Base-by-base conservation (phyloP, 1,140 invertebrate genomes). In the Cataglyphis hispanica region DNA sequence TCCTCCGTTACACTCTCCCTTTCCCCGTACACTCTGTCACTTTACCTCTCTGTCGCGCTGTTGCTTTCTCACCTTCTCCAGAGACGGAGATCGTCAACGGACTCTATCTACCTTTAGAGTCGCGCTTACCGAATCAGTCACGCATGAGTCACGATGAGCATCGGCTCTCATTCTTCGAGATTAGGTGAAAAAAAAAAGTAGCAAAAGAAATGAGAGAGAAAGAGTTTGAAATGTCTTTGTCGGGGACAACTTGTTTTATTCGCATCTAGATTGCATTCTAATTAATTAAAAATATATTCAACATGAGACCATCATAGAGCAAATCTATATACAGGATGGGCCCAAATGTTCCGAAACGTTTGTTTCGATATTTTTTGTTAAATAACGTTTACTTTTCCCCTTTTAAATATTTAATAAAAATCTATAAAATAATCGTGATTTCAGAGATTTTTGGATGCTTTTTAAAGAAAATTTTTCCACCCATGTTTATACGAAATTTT, bases 71-170 rank as follows among this genome's bases (percentile, higher is more conserved):
- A 74, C 80, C 76, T 72, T 86, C 72, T 70, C 76, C 66, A 50
- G 46, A 50, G 46, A 46, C 66, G 81, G 34, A 63, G 61, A 64
- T 56, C 86, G 34, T 84, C 67, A 46, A 61, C 64, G 64, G 80
- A 66, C 61, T 86, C 25, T 8, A 40, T 83, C 78, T 63, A 53
- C 46, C 78, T 69, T 86, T 31, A 22, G 40, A 83, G 72, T 67
- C 63, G 61, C 63, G 72, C 85, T 87, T 89, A 86, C 87, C 86
- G 89, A 91, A 88, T 91, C 89, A 92, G 90, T 92, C 87, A 89
- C 86, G 89, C 90, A 87, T 91, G 90, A 92, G 87, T 91, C 89
- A 91, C 89, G 88, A 85, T 74, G 50, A 87, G 70, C 74, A 85
- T 66, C 70, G 86, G 80, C 83, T 85, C 70, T 85, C 81, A 84